Base-by-base conservation (phyloP, 2,797 vertebrate species). In the Numenius phaeopus region DNA sequence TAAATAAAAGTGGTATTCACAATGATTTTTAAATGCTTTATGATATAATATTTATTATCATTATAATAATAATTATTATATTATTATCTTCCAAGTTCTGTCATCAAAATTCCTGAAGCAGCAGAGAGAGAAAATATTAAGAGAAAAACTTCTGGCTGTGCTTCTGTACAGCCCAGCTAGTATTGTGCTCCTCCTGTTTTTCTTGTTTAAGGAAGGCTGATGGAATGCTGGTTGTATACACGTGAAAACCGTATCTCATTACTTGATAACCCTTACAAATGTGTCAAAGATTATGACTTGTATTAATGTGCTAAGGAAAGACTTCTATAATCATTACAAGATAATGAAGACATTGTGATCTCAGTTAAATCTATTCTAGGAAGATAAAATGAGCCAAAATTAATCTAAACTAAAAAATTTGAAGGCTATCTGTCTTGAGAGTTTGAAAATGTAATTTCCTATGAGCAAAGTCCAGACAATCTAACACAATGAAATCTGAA, bases 341-440 rank as follows among this genome's bases (percentile, higher is more conserved):
- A 76, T 76, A 96, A 90, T 86, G 75, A 91, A 97, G 88, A 85
- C 69, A 71, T 72, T 71, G 66, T 17, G 32, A 92, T 89, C 70
- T 67, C 70, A 52, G n/a, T 72, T 90, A 92, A 95, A 94, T 80
- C 64, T 89, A 87, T 78, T 94, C 49, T 39, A 84, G 81, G 57
- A 95, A 95, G 66, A 77, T 16, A 66, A 91, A 95, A 96, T 71
- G 87, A 95, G 37, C 18, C 40, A 49, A 91, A 93, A 93, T 86
- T 71, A 67, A 92, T 88, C 73, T 76, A 85, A 89, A 87, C 39
- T 39, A 81, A 95, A 95, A 91, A 89, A 80, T 12, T 21, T 89
- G 81, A 94, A 89, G 59, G 52, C 49, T 91, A 11, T 34, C 9
- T 64, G 73, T 81, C 79, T 55, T 83, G 61, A 89, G 52, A 91